These are phyloP conservation scores for Coendou prehensilis DNA, from an alignment of 2,797 vertebrate genomes.

Conservation along the genomic window DNA sequence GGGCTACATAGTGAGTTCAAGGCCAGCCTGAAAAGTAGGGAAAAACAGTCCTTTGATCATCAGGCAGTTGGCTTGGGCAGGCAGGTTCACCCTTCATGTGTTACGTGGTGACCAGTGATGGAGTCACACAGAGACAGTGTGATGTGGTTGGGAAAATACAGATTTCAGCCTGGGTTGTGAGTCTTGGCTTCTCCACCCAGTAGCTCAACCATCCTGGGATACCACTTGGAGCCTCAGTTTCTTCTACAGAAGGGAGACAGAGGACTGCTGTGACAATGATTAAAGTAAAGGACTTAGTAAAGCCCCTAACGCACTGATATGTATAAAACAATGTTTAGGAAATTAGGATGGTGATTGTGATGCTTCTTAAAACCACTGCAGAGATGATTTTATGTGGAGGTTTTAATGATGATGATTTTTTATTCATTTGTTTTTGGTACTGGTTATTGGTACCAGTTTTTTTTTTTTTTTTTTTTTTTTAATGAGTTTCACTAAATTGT, in stretches of 20 bases:
- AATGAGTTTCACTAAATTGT: not conserved
- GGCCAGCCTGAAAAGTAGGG: not conserved
- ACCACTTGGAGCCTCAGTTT: not conserved
- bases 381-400: not conserved
- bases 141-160: constrained; percentile 71
- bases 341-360: not conserved
- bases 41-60: not conserved
- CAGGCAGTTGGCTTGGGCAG: constrained; percentile 45
- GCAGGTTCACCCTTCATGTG: constrained; percentile 11
- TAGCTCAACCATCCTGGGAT: not conserved
- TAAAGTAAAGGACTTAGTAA: constrained; percentile 1
- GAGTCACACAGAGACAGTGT: constrained; percentile 55
- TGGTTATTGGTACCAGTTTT: not conserved
- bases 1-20: not conserved
- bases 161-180: constrained; percentile 44
- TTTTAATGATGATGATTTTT: not conserved
- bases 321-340: not conserved
- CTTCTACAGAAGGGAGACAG: not conserved
- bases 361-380: constrained; percentile 38
- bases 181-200: constrained; percentile 4
- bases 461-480: not conserved
- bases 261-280: not conserved
- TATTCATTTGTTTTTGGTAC: not conserved
- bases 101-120: constrained; percentile 46
- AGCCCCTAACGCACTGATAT: not conserved